Base-by-base conservation (phyloP, 1,140 invertebrate species). In the Drosophila leontia region DNA sequence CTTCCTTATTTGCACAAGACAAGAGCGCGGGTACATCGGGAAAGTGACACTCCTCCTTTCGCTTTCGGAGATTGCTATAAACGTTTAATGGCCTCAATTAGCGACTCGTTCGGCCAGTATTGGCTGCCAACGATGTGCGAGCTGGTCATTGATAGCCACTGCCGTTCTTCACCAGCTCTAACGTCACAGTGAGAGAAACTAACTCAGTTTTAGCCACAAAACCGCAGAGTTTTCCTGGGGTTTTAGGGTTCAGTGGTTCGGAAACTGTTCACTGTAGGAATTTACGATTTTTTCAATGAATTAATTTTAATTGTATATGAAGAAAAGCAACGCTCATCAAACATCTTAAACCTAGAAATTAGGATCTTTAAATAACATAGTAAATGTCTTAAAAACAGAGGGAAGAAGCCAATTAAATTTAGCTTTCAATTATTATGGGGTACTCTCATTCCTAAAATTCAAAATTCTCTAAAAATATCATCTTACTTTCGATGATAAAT, bases 61-160 rank as follows among this genome's bases (percentile, higher is more conserved):
- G 83, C 83, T 61, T 64, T 76, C 61, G 35, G 23, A 59, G 72
- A 64, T 55, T 55, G 57, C 63, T 72, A 67, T 72, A 68, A 75
- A 60, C 84, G 75, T 83, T 87, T 83, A 87, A 88, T 87, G 64
- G 80, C 84, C 79, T 87, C 83, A 87, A 87, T 87, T 87, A 87
- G 83, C 83, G 60, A 80, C 80, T 87, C 77, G 71, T 60, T 78
- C 50, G 61, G 34, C 64, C 34, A 32, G 71, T 86, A 86, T 82
- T 82, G 83, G 71, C 83, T 83, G 83, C 81, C 83, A 88, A 87
- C 80, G 83, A 87, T 83, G 83, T 87, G 83, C 84, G 83, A 86
- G 65, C 68, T 68, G 75, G 61, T 11, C 79, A 76, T 82, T 85
- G 82, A 85, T 85, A 74, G 80, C 65, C 58, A 23, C 32, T 50